phyloP scores from a whole-genome alignment of 2,888 invertebrate species.

The Xiphydria camelus region DNA sequence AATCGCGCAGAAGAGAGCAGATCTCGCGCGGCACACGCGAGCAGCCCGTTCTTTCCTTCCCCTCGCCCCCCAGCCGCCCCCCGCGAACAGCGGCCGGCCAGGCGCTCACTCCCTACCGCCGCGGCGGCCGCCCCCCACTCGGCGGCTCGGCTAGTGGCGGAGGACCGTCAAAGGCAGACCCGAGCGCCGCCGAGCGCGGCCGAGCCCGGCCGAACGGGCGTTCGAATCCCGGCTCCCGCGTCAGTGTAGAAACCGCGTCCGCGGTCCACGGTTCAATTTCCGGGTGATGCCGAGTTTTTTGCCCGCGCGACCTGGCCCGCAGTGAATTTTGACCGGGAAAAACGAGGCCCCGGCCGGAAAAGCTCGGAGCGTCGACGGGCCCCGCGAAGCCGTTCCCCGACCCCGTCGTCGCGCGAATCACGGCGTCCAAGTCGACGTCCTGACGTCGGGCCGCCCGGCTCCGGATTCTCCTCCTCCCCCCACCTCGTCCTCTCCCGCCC shows the following conservation, averaged over 20 bases:
- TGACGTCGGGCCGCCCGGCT: background rate
- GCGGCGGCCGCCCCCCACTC: background rate
- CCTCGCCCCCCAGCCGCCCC: background rate
- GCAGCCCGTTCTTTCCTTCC: background rate
- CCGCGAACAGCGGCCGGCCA: no score
- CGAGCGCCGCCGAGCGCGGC: constrained; percentile 38
- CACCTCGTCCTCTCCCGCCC: background rate
- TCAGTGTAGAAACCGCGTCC: constrained; percentile 58
- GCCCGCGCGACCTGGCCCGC: constrained; percentile 16
- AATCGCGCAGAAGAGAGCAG: no score
- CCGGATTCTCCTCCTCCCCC: background rate
- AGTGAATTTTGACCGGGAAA: constrained; percentile 14
- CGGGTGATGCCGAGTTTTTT: constrained; percentile 41
- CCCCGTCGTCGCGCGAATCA: no score
- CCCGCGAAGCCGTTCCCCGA: background rate
- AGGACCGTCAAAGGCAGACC: constrained; percentile 35
- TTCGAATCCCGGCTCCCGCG: constrained; percentile 57
- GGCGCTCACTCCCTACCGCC: no score
- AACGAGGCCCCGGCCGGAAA: background rate
- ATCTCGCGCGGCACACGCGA: no score
- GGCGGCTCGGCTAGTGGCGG: constrained; percentile 26
- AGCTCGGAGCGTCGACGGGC: background rate
- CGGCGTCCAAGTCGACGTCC: no score
- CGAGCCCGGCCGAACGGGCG: constrained; percentile 51
- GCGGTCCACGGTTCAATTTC: constrained; percentile 58